A percentile compares a stretch with the other conserved stretches of the same genome.
phyloP scores from a whole-genome alignment of 2,113 vertebrate species.

The Tautogolabrus adspersus region DNA sequence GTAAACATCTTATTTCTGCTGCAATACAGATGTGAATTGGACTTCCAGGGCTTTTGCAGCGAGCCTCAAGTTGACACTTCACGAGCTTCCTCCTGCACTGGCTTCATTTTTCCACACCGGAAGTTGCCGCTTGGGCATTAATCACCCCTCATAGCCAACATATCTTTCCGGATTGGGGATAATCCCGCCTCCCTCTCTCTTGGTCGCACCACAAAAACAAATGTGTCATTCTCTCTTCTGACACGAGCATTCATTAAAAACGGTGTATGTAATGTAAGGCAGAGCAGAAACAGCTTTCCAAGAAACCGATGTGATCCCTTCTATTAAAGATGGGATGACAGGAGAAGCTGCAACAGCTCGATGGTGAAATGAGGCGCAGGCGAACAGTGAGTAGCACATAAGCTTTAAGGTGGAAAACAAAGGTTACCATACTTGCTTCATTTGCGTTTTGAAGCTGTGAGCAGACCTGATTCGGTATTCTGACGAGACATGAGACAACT shows the following conservation, averaged over 20 bases:
- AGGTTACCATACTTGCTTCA: slow-evolving; percentile 6
- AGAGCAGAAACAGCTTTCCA: too few species aligned
- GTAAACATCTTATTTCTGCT: too few species aligned
- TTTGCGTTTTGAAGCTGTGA: background rate
- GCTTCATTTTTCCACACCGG: too few species aligned
- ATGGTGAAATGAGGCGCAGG: slow-evolving; percentile 4
- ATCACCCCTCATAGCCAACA: slow-evolving; percentile 21
- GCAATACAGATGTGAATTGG: too few species aligned
- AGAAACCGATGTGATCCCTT: background rate
- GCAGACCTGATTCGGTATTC: background rate
- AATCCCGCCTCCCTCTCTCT: slow-evolving; percentile 48
- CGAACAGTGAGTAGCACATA: too few species aligned
- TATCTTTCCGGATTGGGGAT: slow-evolving; percentile 22
- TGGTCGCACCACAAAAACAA: slow-evolving; percentile 29
- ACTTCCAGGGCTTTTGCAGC: too few species aligned
- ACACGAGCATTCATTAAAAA: background rate
- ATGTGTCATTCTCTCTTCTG: slow-evolving; percentile 5
- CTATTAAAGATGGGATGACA: background rate
- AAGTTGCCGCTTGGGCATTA: background rate
- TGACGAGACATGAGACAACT: background rate
- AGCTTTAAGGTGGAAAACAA: background rate
- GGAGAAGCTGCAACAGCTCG: slow-evolving; percentile 7
- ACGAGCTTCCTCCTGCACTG: too few species aligned
- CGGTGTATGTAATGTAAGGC: background rate
- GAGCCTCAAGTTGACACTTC: too few species aligned